phyloP scores from a whole-genome alignment of 2,113 vertebrate species.

The Ailuropoda melanoleuca region DNA sequence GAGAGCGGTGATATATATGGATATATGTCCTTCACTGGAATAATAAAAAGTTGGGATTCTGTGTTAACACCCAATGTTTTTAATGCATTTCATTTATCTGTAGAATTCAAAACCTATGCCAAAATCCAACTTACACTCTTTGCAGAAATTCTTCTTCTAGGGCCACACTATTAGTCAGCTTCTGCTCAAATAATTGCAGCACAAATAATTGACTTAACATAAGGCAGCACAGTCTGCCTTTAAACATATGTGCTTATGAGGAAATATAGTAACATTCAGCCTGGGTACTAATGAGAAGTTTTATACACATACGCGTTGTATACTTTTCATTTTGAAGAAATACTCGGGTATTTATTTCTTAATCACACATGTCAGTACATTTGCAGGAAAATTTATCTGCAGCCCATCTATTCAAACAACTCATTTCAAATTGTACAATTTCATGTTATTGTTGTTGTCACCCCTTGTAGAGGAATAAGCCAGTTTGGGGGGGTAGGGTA shows the following conservation, averaged over 20 bases:
- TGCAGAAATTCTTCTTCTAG: not conserved
- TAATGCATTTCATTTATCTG: not conserved
- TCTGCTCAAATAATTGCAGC: not conserved
- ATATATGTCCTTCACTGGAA: not conserved
- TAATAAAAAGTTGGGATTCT: not conserved
- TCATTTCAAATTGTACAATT: not conserved
- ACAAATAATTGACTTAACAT: not conserved
- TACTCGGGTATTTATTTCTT: constrained; percentile 2
- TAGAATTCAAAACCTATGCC: not conserved
- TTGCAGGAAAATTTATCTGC: not conserved
- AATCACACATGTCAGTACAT: not conserved
- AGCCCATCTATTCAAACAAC: not conserved
- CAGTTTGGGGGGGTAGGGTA: not conserved
- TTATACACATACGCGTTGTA: not conserved
- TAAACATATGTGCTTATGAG: not conserved
- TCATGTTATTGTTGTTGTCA: not conserved
- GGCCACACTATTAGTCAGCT: not conserved
- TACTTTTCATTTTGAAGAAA: constrained; percentile 19
- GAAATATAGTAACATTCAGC: not conserved
- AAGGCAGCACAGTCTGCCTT: not conserved
- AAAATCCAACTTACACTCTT: not conserved
- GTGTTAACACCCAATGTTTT: not conserved
- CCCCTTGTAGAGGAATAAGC: not conserved
- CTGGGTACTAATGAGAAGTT: not conserved
- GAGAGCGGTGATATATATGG: not conserved